A percentile compares a stretch with the other conserved stretches of the same genome.
Conservation (phyloP, 2,888 invertebrate species). For the Lapara coniferarum region DNA sequence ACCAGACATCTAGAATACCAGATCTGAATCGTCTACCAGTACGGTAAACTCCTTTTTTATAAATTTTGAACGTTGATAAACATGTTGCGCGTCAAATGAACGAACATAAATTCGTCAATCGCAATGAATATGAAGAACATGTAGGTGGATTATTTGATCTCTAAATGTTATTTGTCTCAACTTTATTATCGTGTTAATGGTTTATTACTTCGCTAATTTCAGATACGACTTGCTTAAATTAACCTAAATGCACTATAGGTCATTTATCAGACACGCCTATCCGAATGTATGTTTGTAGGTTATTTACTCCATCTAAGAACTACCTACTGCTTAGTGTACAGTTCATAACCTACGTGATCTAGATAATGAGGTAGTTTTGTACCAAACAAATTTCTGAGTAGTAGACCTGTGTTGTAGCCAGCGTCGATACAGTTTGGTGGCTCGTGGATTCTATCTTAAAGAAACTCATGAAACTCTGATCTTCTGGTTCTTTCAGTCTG, state of each 20-base stretch:
- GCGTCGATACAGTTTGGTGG: too few species aligned
- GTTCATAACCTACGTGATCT: not conserved
- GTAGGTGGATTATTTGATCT: not conserved
- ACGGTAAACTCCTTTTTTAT: too few species aligned
- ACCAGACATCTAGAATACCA: too few species aligned
- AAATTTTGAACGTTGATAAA: too few species aligned
- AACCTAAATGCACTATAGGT: not conserved
- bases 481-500: too few species aligned
- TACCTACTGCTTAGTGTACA: not conserved
- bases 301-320: not conserved
- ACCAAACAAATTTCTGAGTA: not conserved
- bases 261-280: not conserved
- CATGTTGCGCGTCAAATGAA: too few species aligned
- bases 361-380: not conserved
- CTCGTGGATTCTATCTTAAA: too few species aligned
- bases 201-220: slow-evolving; percentile 16
- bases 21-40: too few species aligned
- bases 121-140: not conserved
- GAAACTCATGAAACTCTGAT: too few species aligned
- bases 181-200: slow-evolving; percentile 3
- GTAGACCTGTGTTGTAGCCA: too few species aligned
- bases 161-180: not conserved
- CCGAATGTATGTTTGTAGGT: not conserved
- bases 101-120: not conserved
- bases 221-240: not conserved